A percentile compares a stretch with the other conserved stretches of the same genome.
Evolutionary conservation across 2,113 vertebrate genomes (phyloP).

Genomic region (Pyrgilauda ruficollis): DNA sequence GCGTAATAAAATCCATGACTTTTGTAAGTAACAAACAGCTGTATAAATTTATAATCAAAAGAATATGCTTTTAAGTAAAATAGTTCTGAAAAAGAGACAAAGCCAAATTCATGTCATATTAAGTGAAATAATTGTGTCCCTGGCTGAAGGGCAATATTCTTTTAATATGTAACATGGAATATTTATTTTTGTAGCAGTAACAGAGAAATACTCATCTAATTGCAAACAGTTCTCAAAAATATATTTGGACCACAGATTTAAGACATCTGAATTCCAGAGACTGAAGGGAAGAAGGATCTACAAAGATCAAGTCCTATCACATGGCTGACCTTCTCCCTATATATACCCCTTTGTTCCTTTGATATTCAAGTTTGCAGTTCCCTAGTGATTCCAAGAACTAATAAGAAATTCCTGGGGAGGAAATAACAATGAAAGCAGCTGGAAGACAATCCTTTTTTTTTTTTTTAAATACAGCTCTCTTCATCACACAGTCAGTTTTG

Average conservation of each 20-base stretch:
- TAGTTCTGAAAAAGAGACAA: conserved; percentile 9
- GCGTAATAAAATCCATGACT: neutral
- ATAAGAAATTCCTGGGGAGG: conserved; percentile 43
- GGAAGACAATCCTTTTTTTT: neutral
- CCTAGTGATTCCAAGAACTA: conserved; percentile 31
- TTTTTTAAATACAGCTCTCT: neutral
- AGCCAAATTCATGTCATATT: conserved; percentile 17
- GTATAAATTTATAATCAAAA: conserved; percentile 9
- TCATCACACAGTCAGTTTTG: neutral
- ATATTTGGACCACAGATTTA: conserved; percentile 13
- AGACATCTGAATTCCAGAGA: conserved; percentile 36
- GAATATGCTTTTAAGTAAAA: conserved; percentile 28
- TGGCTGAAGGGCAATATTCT: neutral
- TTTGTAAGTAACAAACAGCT: neutral
- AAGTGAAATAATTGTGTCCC: conserved; percentile 5
- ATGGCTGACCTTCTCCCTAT: conserved; percentile 8
- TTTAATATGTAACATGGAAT: conserved; percentile 22
- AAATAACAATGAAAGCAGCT: conserved; percentile 37
- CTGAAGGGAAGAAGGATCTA: neutral
- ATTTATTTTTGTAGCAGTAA: conserved; percentile 57
- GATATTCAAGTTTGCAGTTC: conserved; percentile 2
- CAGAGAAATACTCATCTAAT: conserved; percentile 35
- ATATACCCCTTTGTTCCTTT: conserved; percentile 33
- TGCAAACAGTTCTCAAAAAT: conserved; percentile 42
- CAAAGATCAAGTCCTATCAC: conserved; percentile 1